Conservation (phyloP, 1,140 invertebrate genomes). For the Camponotus floridanus region DNA sequence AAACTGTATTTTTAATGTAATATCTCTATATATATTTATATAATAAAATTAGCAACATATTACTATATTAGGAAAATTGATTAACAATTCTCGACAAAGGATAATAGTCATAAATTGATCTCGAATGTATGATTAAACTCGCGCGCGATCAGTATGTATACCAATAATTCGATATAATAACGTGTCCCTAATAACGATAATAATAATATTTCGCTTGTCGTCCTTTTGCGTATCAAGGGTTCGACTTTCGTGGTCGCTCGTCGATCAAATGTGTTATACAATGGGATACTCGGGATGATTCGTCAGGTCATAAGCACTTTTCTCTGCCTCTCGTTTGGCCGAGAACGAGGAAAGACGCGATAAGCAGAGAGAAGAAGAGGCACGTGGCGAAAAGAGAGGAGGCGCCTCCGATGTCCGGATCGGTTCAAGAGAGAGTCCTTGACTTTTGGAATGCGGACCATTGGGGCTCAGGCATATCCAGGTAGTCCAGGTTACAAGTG, state of each 20-base stretch:
- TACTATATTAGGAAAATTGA: neutral
- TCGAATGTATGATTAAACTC: neutral
- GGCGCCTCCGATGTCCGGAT: constrained; percentile 70
- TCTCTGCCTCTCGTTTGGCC: constrained; percentile 35
- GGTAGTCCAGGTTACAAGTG: constrained; percentile 64
- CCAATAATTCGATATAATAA: constrained; percentile 31
- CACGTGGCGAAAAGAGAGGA: constrained; percentile 34
- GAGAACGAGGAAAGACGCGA: constrained; percentile 50
- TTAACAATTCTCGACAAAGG: constrained; percentile 21
- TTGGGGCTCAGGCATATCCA: constrained; percentile 70
- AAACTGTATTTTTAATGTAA: neutral
- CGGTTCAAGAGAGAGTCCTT: constrained; percentile 76
- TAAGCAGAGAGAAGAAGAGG: constrained; percentile 6
- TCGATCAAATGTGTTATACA: constrained; percentile 50
- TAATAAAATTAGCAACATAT: neutral
- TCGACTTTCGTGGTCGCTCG: constrained; percentile 7
- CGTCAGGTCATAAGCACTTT: constrained; percentile 54
- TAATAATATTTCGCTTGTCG: neutral
- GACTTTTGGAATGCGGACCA: constrained; percentile 79
- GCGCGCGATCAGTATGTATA: neutral
- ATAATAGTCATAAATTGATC: neutral
- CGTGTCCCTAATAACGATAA: neutral
- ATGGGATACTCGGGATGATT: constrained; percentile 44
- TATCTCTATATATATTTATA: neutral
- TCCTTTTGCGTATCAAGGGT: neutral